Evolutionary conservation across 2,113 vertebrate genomes (phyloP), one percentile per base, ranked within the genome.

Genomic region (Orthonyx spaldingii): DNA sequence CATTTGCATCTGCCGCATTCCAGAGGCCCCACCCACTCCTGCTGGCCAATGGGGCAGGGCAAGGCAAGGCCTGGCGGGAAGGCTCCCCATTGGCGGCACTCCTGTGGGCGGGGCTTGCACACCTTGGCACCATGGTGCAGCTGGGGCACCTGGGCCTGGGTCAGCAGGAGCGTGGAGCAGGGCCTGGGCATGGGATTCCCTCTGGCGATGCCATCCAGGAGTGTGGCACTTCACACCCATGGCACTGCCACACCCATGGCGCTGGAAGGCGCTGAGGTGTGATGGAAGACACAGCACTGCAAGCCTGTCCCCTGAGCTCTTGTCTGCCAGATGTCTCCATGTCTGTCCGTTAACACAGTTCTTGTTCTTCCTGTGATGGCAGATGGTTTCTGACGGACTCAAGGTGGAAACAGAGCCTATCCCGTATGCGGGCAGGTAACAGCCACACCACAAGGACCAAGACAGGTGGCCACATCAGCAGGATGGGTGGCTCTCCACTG

Each of bases 201-300:
- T 28, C 26, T 1, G 4, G 20, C 17, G 46, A 18, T 0, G 0
- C 15, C 2, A 6, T 4, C 9, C 1, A 1, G 49, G 7, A 20
- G 35, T 1, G 0, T 14, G 52, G 39, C 9, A 5, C 8, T 2
- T 3, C 46, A 4, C 0, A 2, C 33, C 39, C 3, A 0, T 17
- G 49, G 56, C 1, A 1, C 20, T 13, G 3, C 5, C 42, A 4
- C 0, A 0, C 14, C 56, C 5, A 0, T 28, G 42, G 42, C 0
- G 0, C 55, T 24, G 10, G 24, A 35, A 35, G 10, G 22, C 5
- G 2, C 37, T 3, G 13, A 4, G 3, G 3, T 30, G 16, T 26
- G 39, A 9, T 6, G 30, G 16, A 30, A 27, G 21, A 5, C 14
- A 6, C 20, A 2, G 16, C 3, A 4, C 52, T 26, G 7, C 11